Base-by-base conservation (phyloP, 2,797 vertebrate genomes). In the Esox masquinongy region DNA sequence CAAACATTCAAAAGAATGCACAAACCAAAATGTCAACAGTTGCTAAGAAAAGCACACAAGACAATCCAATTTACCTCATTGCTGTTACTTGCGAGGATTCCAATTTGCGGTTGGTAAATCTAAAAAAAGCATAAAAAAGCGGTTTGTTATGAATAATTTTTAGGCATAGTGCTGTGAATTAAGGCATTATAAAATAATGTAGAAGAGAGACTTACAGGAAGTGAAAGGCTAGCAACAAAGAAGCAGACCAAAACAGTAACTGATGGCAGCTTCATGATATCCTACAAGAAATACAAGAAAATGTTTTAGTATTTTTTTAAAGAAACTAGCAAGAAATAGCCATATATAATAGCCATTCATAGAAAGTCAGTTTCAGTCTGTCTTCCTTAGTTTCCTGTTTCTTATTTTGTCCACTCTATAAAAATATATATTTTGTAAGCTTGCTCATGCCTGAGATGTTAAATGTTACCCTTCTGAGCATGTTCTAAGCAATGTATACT, bases 61-160 rank as follows among this genome's bases (percentile, higher is more conserved):
- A 51, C 15, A 29, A 74, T 39, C 15, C 3, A 29, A 19, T 53
- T 84, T 86, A 93, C 93, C 92, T 94, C 93, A 82, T 93, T 93
- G 78, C 92, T 94, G 82, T 92, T 92, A 85, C 93, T 94, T 24
- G 87, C 91, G 81, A 93, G 79, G 71, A 93, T 88, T 82, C 92
- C 92, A 84, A 93, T 85, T 79, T 92, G 91, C 53, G 53, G n/a
- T 24, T 47, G n/a, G 29, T 69, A 5, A 53, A 9, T 63, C 6
- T 24, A 16, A 7, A 63, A 56, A 76, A 63, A 29, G 24, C 11
- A 16, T 31, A 64, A 5, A 16, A 31, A 64, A 64, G 15, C 5
- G 31, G 6, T 1, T 72, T 4, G 1, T 14, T n/a, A 34, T 59
- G 22, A 73, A 6, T 68, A 26, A n/a, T 22, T 5, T 26, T 39